phyloP scores from a whole-genome alignment of 2,888 invertebrate species.

The Zhuqinia jingwanae region DNA sequence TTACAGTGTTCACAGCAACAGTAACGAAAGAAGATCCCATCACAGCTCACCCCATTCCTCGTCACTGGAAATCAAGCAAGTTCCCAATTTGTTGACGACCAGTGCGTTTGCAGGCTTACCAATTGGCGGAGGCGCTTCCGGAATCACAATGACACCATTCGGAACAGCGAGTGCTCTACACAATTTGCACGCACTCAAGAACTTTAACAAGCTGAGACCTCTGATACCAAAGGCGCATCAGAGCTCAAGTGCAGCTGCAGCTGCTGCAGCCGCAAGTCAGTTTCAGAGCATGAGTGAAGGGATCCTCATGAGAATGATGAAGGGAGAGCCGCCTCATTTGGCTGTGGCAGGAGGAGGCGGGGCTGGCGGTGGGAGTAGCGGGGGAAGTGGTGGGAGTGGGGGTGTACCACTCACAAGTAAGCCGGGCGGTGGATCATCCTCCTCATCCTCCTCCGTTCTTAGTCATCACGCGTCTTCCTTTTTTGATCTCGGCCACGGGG shows the following conservation, averaged over 20 bases:
- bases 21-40: slow-evolving; percentile 57
- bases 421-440: slow-evolving; percentile 61
- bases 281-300: slow-evolving; percentile 76
- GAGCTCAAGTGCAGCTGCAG: slow-evolving; percentile 57
- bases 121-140: slow-evolving; percentile 37
- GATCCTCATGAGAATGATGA: slow-evolving; percentile 79
- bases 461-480: slow-evolving; percentile 72
- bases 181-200: slow-evolving; percentile 68
- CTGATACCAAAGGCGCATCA: slow-evolving; percentile 74
- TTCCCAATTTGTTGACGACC: slow-evolving; percentile 61
- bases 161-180: slow-evolving; percentile 53
- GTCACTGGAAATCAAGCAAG: slow-evolving; percentile 68
- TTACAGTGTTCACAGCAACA: slow-evolving; percentile 73
- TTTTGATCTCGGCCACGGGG: slow-evolving; percentile 77
- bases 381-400: slow-evolving; percentile 46
- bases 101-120: slow-evolving; percentile 66
- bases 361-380: slow-evolving; percentile 8
- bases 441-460: slow-evolving; percentile 68
- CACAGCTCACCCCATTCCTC: slow-evolving; percentile 68
- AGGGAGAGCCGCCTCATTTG: slow-evolving; percentile 77
- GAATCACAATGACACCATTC: slow-evolving; percentile 66
- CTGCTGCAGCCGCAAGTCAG: slow-evolving; percentile 64
- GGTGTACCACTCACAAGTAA: slow-evolving; percentile 48
- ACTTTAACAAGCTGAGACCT: slow-evolving; percentile 73
- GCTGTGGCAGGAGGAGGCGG: slow-evolving; percentile 41